Evolutionary conservation across 2,888 invertebrate species (phyloP).

Genomic region (Plagodis pulveraria): DNA sequence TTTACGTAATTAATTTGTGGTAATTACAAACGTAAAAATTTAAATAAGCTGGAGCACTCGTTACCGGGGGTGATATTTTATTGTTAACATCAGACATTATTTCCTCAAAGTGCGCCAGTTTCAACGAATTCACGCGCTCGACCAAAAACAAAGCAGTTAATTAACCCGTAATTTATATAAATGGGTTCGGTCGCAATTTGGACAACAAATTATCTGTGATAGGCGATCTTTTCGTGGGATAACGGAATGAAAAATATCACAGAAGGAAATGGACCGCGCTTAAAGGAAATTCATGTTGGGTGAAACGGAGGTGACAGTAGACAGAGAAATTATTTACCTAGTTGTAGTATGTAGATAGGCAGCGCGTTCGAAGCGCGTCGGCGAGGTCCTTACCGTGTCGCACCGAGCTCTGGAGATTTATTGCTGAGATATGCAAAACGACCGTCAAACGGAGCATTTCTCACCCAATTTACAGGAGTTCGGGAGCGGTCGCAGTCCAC

Average conservation of each 20-base stretch:
- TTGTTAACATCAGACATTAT: constrained; percentile 53
- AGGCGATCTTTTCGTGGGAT: constrained; percentile 58
- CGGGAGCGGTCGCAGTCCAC: constrained; percentile 45
- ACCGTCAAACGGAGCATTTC: constrained; percentile 63
- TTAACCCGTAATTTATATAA: constrained; percentile 76
- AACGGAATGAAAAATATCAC: constrained; percentile 48
- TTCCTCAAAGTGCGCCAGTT: constrained; percentile 59
- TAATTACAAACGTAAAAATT: constrained; percentile 32
- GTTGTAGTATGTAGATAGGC: constrained; percentile 35
- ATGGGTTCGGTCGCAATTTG: constrained; percentile 66
- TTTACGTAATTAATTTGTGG: no score
- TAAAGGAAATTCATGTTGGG: constrained; percentile 37
- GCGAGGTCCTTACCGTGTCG: constrained; percentile 42
- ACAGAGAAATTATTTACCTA: constrained; percentile 52
- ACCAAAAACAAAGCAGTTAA: constrained; percentile 72
- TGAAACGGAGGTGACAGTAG: constrained; percentile 38
- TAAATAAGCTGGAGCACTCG: constrained; percentile 22
- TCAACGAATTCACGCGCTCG: constrained; percentile 66
- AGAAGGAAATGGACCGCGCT: constrained; percentile 45
- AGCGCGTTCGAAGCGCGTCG: constrained; percentile 35
- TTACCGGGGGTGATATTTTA: constrained; percentile 55
- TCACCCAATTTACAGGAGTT: constrained; percentile 65
- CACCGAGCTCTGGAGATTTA: constrained; percentile 58
- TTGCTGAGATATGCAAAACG: constrained; percentile 65
- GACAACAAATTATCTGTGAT: constrained; percentile 71